Evolutionary conservation across 1,140 invertebrate genomes (phyloP), one percentile per base, ranked within the genome.

Genomic region (Drosophila santomea): DNA sequence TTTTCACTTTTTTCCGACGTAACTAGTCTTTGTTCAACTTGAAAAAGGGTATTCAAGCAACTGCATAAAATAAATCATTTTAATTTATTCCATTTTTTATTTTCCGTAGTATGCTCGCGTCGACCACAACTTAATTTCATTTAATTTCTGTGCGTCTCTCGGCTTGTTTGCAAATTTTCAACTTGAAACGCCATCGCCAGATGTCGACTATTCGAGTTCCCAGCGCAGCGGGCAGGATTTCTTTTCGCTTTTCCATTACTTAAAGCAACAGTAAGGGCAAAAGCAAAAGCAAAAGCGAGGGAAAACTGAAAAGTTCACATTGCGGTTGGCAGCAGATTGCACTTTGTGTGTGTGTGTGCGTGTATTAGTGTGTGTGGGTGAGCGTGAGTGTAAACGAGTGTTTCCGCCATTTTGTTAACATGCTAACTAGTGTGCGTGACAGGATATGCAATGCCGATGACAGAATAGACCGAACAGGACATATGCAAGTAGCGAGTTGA

Each of bases 111-210:
- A n/a, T 23, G 20, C n/a, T 48, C n/a, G 41, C 36, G 4, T 41
- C 17, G 28, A 63, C 51, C 51, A 15, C 32, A 44, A 66, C 57
- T 59, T 47, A 58, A 66, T 55, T 38, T 58, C n/a, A 28, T 64
- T 62, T 81, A 75, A 86, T 72, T 72, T 72, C 15, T 67, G 44
- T 66, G 55, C 61, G 59, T 59, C 69, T 54, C 75, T 88, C 74
- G 56, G 61, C 52, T 86, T 82, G 82, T 86, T 88, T 79, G 78
- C 63, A 86, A 82, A 88, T 88, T 82, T 82, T 88, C 66, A 82
- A 86, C 83, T 86, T 81, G 78, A 86, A 86, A 82, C 62, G 66
- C 63, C 67, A 71, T 1, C 51, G 51, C 56, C 82, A 86, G 82
- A 86, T 75, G 73, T 58, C 39, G 48, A 39, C 48, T 39, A 23